Percentiles rank a stretch among this genome's conserved stretches.
These are phyloP conservation scores for Cranoglanis bouderius DNA, from an alignment of 2,113 vertebrate species.

Conservation along the genomic window DNA sequence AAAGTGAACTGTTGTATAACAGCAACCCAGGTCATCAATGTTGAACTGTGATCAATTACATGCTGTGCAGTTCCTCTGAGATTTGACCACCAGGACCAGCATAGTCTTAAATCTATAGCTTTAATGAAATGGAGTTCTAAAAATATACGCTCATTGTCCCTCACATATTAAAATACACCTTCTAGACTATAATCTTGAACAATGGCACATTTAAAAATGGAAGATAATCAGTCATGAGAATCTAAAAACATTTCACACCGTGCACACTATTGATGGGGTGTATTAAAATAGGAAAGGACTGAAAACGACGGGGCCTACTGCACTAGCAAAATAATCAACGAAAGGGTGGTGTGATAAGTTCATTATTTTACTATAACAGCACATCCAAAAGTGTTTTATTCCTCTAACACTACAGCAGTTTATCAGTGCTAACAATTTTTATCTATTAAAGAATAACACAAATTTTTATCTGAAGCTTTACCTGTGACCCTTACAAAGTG, in stretches of 20 bases:
- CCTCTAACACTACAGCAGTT: background rate
- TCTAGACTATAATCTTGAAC: background rate
- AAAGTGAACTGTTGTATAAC: constrained; percentile 16
- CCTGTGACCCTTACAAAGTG: background rate
- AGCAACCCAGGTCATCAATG: background rate
- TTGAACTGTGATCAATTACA: background rate
- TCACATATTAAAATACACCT: background rate
- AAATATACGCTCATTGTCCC: background rate
- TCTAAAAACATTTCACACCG: background rate
- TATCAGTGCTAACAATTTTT: background rate
- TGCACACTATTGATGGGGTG: background rate
- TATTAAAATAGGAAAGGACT: background rate
- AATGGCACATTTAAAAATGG: background rate
- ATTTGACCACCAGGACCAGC: background rate
- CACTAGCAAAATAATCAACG: background rate
- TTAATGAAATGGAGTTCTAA: background rate
- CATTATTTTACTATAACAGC: background rate
- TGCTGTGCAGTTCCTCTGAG: background rate
- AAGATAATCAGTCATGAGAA: background rate
- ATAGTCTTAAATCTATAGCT: background rate
- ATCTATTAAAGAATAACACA: background rate
- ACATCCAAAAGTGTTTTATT: background rate
- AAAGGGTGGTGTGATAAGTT: background rate
- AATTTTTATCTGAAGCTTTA: background rate
- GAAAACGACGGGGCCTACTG: background rate